Evolutionary conservation across 1,140 invertebrate genomes (phyloP).

Genomic region (Hycleus cichorii): DNA sequence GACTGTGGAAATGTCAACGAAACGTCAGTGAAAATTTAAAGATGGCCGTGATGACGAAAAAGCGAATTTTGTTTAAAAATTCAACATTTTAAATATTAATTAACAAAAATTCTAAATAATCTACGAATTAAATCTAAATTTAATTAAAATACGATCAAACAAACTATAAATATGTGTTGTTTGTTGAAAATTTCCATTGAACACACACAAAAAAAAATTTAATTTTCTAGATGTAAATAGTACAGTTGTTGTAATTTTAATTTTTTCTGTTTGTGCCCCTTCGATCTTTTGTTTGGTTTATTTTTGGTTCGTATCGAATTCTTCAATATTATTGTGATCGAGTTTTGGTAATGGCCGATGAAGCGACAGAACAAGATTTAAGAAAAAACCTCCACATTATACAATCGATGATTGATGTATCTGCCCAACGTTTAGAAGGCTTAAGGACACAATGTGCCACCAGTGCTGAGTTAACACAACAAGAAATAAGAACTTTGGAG

Average conservation of each 20-base stretch:
- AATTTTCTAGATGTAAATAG: too few species aligned
- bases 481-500: conserved; percentile 91
- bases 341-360: conserved; percentile 37
- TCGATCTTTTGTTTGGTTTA: too few species aligned
- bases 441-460: conserved; percentile 87
- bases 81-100: not conserved
- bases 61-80: conserved; percentile 11
- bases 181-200: too few species aligned
- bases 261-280: too few species aligned
- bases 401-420: conserved; percentile 93
- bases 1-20: too few species aligned
- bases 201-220: too few species aligned
- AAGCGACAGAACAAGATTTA: conserved; percentile 41
- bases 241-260: too few species aligned
- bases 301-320: too few species aligned
- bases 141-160: too few species aligned
- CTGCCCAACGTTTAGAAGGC: conserved; percentile 82
- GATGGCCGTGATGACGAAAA: conserved; percentile 13
- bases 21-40: conserved; percentile 10
- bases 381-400: conserved; percentile 52
- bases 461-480: conserved; percentile 85
- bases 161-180: too few species aligned
- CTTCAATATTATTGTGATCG: conserved; percentile 30
- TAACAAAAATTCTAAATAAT: not conserved
- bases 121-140: not conserved